Evolutionary conservation across 2,797 vertebrate genomes (phyloP), one percentile per base, ranked within the genome.

Genomic region (Cossypha dichroa): DNA sequence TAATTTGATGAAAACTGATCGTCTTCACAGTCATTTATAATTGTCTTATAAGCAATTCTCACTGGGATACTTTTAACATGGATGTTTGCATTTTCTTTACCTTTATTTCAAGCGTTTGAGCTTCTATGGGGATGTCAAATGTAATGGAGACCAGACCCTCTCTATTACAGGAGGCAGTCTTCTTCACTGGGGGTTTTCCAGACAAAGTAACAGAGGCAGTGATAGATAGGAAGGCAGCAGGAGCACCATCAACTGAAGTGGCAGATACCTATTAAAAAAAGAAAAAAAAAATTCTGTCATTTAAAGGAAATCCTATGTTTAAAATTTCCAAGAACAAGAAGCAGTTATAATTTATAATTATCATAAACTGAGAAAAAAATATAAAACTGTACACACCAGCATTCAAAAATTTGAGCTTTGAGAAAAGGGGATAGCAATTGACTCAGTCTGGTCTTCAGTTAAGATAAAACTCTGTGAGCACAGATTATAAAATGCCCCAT

Each of bases 221-320:
- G 73, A 97, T 90, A 64, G 58, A 73, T 6, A 98, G 14, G 26
- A 60, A 69, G 59, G 96, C 88, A 83, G 95, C 97, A 68, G 96
- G 95, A 43, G 94, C 83, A 13, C 98, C 98, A 70, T 98, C 97
- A 92, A 93, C 74, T 13, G 72, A 96, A 58, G 93, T 90, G 52
- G 95, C 92, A 76, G 92, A 96, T n/a, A 85, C 97, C 98, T 98
- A 43, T 81, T 38, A 6, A 15, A 22, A 70, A 82, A 63, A 59
- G 72, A 34, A 40, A 36, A 2, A 2, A 48, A 70, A 56, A 26
- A 23, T 58, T 56, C 15, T 48, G 15, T 85, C 86, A 76, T 36
- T 70, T 76, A 13, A 38, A 78, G 34, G 6, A 93, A 68, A 66
- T 25, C 5, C 1, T 58, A 4, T 10, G 3, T 69, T 91, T 76